These are phyloP conservation scores for Alosa alosa DNA, from an alignment of 2,113 vertebrate species.

Conservation along the genomic window DNA sequence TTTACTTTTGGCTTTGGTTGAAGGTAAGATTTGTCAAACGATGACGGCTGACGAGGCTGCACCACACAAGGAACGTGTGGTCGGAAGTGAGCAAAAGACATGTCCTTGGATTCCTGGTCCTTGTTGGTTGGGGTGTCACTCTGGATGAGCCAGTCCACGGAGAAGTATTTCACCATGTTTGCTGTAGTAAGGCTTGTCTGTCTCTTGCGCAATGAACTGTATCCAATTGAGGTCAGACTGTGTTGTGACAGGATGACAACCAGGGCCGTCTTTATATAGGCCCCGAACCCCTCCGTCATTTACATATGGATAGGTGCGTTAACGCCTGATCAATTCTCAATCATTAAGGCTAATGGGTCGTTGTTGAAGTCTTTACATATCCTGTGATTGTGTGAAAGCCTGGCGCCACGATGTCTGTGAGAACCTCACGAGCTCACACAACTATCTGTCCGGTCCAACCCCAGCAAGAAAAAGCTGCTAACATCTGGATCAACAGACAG, in stretches of 20 bases:
- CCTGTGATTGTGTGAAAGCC: slow-evolving; percentile 73
- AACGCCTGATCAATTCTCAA: slow-evolving; percentile 68
- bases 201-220: slow-evolving; percentile 15
- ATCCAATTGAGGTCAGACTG: slow-evolving; percentile 39
- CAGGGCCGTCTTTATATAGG: slow-evolving; percentile 46
- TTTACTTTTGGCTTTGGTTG: slow-evolving; percentile 60
- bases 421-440: slow-evolving; percentile 59
- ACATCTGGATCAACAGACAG: slow-evolving; percentile 40
- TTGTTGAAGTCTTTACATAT: slow-evolving; percentile 76
- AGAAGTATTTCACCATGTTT: slow-evolving; percentile 72
- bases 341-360: slow-evolving; percentile 76
- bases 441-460: slow-evolving; percentile 58
- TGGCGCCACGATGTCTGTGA: slow-evolving; percentile 74
- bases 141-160: slow-evolving; percentile 81
- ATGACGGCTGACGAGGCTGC: slow-evolving; percentile 61
- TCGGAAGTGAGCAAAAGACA: slow-evolving; percentile 27
- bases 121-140: slow-evolving; percentile 48
- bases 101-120: slow-evolving; percentile 17
- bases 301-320: slow-evolving; percentile 67
- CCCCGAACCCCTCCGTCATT: slow-evolving; percentile 35
- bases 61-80: slow-evolving; percentile 68
- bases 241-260: background rate
- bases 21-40: slow-evolving; percentile 57
- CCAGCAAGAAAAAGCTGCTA: slow-evolving; percentile 11
- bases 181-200: slow-evolving; percentile 13